Evolutionary conservation across 2,888 invertebrate genomes (phyloP).

Genomic region (Monopis laevigella): DNA sequence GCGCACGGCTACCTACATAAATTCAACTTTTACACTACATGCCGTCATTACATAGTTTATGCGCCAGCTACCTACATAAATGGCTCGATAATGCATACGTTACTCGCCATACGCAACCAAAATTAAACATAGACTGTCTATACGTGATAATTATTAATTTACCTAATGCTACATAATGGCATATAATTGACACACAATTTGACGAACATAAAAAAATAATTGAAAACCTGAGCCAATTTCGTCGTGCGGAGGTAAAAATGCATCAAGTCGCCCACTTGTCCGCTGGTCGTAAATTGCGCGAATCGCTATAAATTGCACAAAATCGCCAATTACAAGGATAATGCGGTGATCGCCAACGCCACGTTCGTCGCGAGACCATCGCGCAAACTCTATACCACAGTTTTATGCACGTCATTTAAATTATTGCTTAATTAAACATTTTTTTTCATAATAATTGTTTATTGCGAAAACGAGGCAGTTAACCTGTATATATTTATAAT

Average conservation of each 20-base stretch:
- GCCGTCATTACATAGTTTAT: too few relatives aligned
- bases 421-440: conserved; percentile 7
- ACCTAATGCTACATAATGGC: conserved; percentile 41
- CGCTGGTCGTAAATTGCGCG: conserved; percentile 60
- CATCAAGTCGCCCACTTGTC: conserved; percentile 51
- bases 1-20: too few relatives aligned
- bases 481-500: too few relatives aligned
- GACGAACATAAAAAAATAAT: conserved; percentile 51
- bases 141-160: conserved; percentile 9
- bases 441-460: too few relatives aligned
- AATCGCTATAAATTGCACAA: conserved; percentile 62
- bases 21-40: too few relatives aligned
- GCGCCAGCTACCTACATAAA: too few relatives aligned
- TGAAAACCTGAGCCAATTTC: conserved; percentile 48
- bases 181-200: conserved; percentile 59
- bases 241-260: conserved; percentile 31
- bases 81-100: too few relatives aligned
- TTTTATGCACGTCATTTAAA: conserved; percentile 5
- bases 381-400: conserved; percentile 8
- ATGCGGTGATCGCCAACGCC: too few relatives aligned
- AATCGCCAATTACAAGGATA: conserved; percentile 60
- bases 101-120: too few relatives aligned
- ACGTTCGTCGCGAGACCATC: conserved; percentile 22
- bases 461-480: too few relatives aligned
- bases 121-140: neutral